Conservation (phyloP, 2,113 vertebrate genomes). For the Brachyistius frenatus region DNA sequence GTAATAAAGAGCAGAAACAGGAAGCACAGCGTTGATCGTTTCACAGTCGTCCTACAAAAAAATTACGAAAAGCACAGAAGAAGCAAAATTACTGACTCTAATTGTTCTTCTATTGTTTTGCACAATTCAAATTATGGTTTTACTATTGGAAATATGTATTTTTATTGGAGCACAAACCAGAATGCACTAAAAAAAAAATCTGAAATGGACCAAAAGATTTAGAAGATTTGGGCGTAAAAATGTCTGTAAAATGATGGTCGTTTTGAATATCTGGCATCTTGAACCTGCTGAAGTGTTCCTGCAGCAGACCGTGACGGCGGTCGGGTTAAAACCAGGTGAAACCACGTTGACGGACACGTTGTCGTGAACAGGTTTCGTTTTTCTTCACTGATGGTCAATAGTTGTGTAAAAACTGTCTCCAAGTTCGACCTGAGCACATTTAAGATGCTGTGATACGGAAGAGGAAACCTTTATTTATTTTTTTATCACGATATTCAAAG, state of each 20-base stretch:
- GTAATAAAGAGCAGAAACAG: not conserved
- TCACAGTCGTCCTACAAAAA: not conserved
- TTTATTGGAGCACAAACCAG: constrained; percentile 42
- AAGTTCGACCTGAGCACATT: constrained; percentile 48
- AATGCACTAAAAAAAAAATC: constrained; percentile 35
- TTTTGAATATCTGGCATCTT: not conserved
- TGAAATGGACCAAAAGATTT: constrained; percentile 22
- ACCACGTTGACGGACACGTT: not conserved
- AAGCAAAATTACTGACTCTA: constrained; percentile 5
- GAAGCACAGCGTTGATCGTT: constrained; percentile 9
- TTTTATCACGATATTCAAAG: constrained; percentile 67
- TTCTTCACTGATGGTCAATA: constrained; percentile 19
- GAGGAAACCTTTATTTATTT: constrained; percentile 62
- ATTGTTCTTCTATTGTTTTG: not conserved
- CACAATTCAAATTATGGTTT: not conserved
- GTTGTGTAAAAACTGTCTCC: constrained; percentile 8
- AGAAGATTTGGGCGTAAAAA: not conserved
- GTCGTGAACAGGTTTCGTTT: not conserved
- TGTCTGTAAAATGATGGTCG: not conserved
- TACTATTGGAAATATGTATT: not conserved
- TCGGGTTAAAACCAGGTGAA: not conserved
- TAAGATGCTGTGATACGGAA: constrained; percentile 31
- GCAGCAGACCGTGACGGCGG: not conserved
- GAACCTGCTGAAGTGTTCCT: not conserved
- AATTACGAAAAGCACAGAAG: constrained; percentile 47